These are phyloP conservation scores for Alviniconcha marisindica DNA, from an alignment of 1,140 invertebrate genomes.

Conservation along the genomic window DNA sequence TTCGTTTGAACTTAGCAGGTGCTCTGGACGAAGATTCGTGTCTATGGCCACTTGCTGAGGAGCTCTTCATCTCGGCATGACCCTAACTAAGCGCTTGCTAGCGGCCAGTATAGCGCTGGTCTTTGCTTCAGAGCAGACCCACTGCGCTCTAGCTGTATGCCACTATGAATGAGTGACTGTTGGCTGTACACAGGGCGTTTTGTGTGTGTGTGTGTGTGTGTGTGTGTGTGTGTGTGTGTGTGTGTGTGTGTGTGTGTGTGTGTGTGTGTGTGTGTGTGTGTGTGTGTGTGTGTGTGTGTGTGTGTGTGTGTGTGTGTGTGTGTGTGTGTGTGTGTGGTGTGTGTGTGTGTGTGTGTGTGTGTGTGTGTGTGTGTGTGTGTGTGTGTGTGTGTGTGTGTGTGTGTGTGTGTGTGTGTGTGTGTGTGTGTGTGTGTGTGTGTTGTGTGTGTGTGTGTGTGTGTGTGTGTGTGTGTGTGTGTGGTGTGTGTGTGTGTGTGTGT, in stretches of 20 bases:
- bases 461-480: constrained; percentile 13
- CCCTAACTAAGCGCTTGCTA: no score
- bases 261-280: neutral
- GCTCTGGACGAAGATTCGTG: no score
- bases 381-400: neutral
- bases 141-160: no score
- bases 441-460: constrained; percentile 7
- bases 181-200: no score
- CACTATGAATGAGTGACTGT: no score
- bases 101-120: no score
- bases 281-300: constrained; percentile 1
- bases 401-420: constrained; percentile 5
- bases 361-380: neutral
- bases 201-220: neutral
- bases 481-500: constrained; percentile 26
- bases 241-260: constrained; percentile 3
- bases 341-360: constrained; percentile 25
- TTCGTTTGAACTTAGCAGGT: no score
- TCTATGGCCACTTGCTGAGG: no score
- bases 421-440: constrained; percentile 20
- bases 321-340: constrained; percentile 20
- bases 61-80: no score
- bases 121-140: no score
- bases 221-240: constrained; percentile 3
- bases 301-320: constrained; percentile 12